Conservation (phyloP, 2,797 vertebrate species). For the Pyrocephalus nanus region DNA sequence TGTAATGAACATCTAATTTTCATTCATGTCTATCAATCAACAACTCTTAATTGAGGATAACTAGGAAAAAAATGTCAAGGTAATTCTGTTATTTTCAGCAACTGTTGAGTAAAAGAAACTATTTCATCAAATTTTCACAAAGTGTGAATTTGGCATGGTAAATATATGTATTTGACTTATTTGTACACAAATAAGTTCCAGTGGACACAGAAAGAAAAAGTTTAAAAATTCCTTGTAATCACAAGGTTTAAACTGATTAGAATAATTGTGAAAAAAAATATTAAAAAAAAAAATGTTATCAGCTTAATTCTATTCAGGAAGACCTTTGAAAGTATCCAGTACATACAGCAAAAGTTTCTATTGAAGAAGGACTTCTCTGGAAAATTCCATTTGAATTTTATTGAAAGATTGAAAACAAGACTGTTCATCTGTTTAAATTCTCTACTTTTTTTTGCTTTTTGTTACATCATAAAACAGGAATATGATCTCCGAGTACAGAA, state of each 20-base stretch:
- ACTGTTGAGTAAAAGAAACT: not conserved
- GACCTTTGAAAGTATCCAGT: not conserved
- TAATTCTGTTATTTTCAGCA: not conserved
- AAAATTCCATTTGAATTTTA: not conserved
- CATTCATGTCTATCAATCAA: not conserved
- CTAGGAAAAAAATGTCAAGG: not conserved
- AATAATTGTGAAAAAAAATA: not conserved
- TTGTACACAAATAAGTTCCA: not conserved
- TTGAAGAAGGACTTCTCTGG: not conserved
- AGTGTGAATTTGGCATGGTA: not conserved
- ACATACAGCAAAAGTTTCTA: not conserved
- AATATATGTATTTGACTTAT: not conserved
- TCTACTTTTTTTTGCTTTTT: not conserved
- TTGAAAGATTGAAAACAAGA: not conserved
- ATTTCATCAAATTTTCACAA: not conserved
- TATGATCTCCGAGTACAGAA: not conserved
- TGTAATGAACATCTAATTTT: not conserved
- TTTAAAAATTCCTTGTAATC: not conserved
- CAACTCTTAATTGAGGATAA: not conserved
- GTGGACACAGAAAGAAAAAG: not conserved
- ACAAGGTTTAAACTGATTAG: not conserved
- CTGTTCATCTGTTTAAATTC: not conserved
- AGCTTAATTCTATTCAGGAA: not conserved
- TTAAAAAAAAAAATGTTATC: not conserved
- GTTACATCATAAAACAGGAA: not conserved